Conservation (phyloP, 2,797 vertebrate genomes). For the Australoheros facetus region DNA sequence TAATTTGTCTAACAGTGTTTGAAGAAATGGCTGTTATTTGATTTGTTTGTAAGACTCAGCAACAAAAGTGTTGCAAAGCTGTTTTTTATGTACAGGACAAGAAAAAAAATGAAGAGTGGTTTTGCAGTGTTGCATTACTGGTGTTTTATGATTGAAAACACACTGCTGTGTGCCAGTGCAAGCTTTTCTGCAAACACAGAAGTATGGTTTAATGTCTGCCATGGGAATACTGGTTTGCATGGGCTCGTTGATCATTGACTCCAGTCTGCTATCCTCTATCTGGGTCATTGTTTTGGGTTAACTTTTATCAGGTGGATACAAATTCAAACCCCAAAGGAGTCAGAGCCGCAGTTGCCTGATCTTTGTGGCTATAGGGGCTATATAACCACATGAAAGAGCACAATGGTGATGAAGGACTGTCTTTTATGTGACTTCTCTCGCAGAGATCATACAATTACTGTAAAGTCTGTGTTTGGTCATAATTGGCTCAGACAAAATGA, state of each 20-base stretch:
- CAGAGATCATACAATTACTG: background rate
- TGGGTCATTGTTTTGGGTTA: slow-evolving; percentile 48
- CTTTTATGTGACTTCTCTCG: slow-evolving; percentile 16
- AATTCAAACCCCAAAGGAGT: slow-evolving; percentile 23
- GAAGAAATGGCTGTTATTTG: slow-evolving; percentile 5
- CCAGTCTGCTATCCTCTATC: slow-evolving; percentile 42
- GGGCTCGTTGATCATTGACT: slow-evolving; percentile 66
- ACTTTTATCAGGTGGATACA: slow-evolving; percentile 40
- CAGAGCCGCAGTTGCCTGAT: slow-evolving; percentile 24
- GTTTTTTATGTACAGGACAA: background rate
- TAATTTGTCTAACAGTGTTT: slow-evolving; percentile 19
- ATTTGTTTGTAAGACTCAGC: background rate
- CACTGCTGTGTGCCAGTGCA: background rate
- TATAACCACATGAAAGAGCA: slow-evolving; percentile 31
- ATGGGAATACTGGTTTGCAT: slow-evolving; percentile 14
- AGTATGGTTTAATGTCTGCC: background rate
- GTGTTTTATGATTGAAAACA: slow-evolving; percentile 6
- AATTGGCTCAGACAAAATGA: slow-evolving; percentile 53
- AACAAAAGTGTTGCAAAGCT: background rate
- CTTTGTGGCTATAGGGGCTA: slow-evolving; percentile 26
- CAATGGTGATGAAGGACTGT: slow-evolving; percentile 9
- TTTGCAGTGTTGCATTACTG: slow-evolving; percentile 10
- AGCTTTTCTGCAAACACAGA: background rate
- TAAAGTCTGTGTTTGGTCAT: slow-evolving; percentile 21
- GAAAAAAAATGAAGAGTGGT: background rate